phyloP scores from a whole-genome alignment of 2,797 vertebrate genomes.

The Eupleurogrammus muticus region DNA sequence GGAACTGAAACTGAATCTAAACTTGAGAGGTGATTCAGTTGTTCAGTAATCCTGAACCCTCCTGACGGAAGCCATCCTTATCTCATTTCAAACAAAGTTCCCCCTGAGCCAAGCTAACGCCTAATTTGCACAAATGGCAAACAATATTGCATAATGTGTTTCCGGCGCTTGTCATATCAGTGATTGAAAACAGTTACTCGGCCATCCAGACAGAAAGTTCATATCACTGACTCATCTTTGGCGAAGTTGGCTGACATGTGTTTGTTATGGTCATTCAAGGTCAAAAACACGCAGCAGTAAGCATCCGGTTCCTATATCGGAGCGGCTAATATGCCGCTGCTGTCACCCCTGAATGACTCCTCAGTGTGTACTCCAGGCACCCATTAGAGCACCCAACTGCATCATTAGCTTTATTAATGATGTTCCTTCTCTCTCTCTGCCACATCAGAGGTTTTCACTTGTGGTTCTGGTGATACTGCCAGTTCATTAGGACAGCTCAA shows the following conservation, averaged over 20 bases:
- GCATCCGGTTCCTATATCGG: conserved; percentile 68
- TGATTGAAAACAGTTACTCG: conserved; percentile 37
- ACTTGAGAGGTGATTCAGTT: neutral
- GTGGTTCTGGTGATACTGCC: conserved; percentile 65
- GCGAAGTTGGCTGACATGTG: conserved; percentile 45
- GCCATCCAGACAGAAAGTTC: conserved; percentile 24
- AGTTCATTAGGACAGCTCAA: conserved; percentile 75
- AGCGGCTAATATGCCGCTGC: conserved; percentile 45
- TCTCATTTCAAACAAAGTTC: conserved; percentile 27
- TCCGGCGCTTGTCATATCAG: conserved; percentile 39
- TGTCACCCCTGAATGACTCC: conserved; percentile 61
- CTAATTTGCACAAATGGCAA: conserved; percentile 9
- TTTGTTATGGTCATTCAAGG: conserved; percentile 58
- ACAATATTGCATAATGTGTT: conserved; percentile 18
- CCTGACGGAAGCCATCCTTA: conserved; percentile 13
- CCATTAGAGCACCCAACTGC: conserved; percentile 74
- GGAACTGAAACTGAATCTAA: neutral
- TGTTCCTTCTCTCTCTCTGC: conserved; percentile 65
- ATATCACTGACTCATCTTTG: conserved; percentile 39
- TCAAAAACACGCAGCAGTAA: conserved; percentile 59
- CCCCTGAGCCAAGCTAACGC: conserved; percentile 13
- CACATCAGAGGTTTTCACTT: conserved; percentile 76
- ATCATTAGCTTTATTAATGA: conserved; percentile 84
- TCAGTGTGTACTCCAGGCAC: conserved; percentile 62
- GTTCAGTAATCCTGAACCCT: neutral